Base-by-base conservation (phyloP, 1,140 invertebrate genomes). In the Meloidogyne exigua region DNA sequence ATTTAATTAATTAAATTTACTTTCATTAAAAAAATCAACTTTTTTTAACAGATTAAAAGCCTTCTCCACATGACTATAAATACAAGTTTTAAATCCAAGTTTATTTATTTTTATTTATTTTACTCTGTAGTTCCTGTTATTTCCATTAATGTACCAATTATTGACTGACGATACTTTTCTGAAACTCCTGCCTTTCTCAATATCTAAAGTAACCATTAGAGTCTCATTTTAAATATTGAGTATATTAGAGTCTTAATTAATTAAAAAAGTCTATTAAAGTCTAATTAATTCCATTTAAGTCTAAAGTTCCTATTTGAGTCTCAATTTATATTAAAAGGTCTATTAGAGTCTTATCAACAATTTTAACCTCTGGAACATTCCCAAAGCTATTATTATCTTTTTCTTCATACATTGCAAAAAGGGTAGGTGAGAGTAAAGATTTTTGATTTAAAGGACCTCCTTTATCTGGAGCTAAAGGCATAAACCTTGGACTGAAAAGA, bases 381-480 rank as follows among this genome's bases (percentile, higher is more conserved):
- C 7, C 71, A 25, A 73, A 26, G 44, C 57, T 64, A 11, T 63
- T 23, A 7, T 57, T 73, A 65, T 73, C 71, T 23, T 73, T 57
- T 23, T 73, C 71, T 21, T 73, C 71, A 32, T 73, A 73, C 71
- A 73, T 32, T 18, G 71, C 49, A 36, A 73, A 73, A n/a, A 73
- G 36, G 0, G 71, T 73, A 23, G 71, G 71, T 0, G 71, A 73
- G 32, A 73, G 21, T 23, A 73, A 10, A 10, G 39, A 57, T 23
- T 73, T 63, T 26, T 49, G 57, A n/a, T 73, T 57, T 36, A 64
- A 44, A 2, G 71, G 71, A 36, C 71, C 71, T 62, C 71, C 71
- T 36, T 73, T 73, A 39, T 73, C 71, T 36, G 71, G 71, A 21
- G 71, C 71, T 23, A 73, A 65, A 42, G 71, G 71, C 71, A 73